Base-by-base conservation (phyloP, 2,797 vertebrate genomes). In the Anableps anableps region DNA sequence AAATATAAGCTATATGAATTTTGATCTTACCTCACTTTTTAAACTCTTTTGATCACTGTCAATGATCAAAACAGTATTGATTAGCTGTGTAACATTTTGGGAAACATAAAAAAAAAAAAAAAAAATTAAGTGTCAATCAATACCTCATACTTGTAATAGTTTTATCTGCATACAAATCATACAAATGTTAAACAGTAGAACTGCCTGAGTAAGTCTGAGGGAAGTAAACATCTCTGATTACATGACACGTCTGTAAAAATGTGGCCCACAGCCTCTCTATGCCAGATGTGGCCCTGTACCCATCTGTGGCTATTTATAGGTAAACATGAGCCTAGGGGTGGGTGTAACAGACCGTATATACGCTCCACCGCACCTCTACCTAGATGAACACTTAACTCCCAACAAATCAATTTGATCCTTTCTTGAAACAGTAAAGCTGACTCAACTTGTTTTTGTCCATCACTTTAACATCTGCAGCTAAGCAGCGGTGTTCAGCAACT, bases 301-400 rank as follows among this genome's bases (percentile, higher is more conserved):
- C 72, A 78, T 83, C 79, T 76, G 78, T 76, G 31, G 50, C 73
- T 68, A 70, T 76, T 78, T 75, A 60, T 74, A 77, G 53, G 36
- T 17, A 38, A 29, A 17, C 50, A 58, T 34, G 72, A 62, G 66
- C 76, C 64, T 26, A 43, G 53, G 60, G 31, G 76, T 58, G n/a
- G 21, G 41, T 68, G 72, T 80, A 74, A 68, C 53, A 45, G 64
- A 34, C n/a, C 53, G 34, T 64, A 71, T 72, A 82, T 31, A 71
- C 14, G 43, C 43, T 75, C 31, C 26, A 34, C 71, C 14, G 29
- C 71, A 82, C 45, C 36, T 66, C 47, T 53, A 41, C 47, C 23
- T 55, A 48, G 43, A 11, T 51, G 38, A 58, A 75, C 9, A 45
- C 51, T 70, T 17, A 38, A 77, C 53, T 74, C n/a, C 19, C 43